phyloP scores from a whole-genome alignment of 2,797 vertebrate species.

The Zalophus californianus region DNA sequence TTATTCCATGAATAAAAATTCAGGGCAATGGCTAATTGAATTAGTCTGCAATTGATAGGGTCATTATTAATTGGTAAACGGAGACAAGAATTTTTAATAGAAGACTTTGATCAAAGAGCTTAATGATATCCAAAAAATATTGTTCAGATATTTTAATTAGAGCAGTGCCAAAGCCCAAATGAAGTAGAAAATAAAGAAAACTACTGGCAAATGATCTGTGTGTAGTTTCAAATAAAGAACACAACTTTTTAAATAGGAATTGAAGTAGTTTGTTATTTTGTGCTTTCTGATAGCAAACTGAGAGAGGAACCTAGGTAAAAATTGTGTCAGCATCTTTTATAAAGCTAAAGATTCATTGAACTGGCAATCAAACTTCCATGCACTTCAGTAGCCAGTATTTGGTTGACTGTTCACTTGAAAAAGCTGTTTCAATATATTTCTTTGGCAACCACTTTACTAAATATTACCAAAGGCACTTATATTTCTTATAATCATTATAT shows the following conservation, averaged over 20 bases:
- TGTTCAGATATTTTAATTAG: constrained; percentile 24
- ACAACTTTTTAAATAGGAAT: background rate
- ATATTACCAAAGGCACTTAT: background rate
- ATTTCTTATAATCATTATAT: background rate
- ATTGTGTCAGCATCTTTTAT: background rate
- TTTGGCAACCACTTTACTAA: constrained; percentile 12
- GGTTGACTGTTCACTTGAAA: background rate
- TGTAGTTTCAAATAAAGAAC: constrained; percentile 15
- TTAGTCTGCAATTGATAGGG: constrained; percentile 77
- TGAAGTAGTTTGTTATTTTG: background rate
- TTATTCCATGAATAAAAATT: constrained; percentile 73
- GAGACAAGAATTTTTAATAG: constrained; percentile 52
- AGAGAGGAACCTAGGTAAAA: background rate
- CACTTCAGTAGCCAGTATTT: background rate
- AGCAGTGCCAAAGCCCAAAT: background rate
- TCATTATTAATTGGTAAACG: constrained; percentile 82
- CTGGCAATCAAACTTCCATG: background rate
- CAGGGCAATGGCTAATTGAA: constrained; percentile 67
- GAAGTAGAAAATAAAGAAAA: constrained; percentile 46
- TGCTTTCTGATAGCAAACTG: background rate
- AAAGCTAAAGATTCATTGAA: background rate
- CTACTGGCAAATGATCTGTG: background rate
- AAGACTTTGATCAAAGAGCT: constrained; percentile 81
- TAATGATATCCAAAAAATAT: constrained; percentile 1
- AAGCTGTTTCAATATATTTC: constrained; percentile 10